Conservation (phyloP, 2,888 invertebrate genomes). For the Xestia c-nigrum region DNA sequence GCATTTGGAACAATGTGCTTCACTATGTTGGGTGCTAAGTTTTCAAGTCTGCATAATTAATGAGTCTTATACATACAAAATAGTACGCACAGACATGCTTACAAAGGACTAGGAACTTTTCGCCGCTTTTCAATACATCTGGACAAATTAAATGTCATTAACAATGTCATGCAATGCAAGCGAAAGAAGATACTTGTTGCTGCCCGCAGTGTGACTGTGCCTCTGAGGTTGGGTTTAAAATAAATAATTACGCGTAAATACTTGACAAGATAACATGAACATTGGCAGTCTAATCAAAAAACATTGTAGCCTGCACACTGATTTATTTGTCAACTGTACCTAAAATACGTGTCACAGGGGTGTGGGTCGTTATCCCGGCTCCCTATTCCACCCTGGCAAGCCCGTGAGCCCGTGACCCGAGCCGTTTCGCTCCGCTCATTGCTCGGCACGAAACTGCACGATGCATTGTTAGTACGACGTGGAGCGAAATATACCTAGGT, state of each 20-base stretch:
- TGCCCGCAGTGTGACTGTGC: neutral
- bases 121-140: neutral
- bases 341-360: slow-evolving; percentile 36
- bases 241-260: neutral
- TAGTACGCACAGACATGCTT: neutral
- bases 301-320: neutral
- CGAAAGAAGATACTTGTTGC: neutral
- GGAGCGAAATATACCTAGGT: slow-evolving; percentile 21
- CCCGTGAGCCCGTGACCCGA: slow-evolving; percentile 59
- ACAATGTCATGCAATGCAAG: neutral
- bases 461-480: slow-evolving; percentile 54
- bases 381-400: slow-evolving; percentile 49
- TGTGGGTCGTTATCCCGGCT: slow-evolving; percentile 38
- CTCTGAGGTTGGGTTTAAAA: neutral
- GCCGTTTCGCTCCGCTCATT: slow-evolving; percentile 46
- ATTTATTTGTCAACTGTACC: slow-evolving; percentile 15
- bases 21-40: neutral
- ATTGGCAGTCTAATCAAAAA: neutral
- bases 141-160: neutral
- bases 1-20: neutral
- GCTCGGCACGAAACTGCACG: slow-evolving; percentile 53
- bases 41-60: neutral
- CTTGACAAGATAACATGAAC: neutral
- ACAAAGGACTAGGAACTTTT: neutral
- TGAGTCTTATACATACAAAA: neutral